phyloP scores from a whole-genome alignment of 2,888 invertebrate genomes.

The Ypsolopha sequella region DNA sequence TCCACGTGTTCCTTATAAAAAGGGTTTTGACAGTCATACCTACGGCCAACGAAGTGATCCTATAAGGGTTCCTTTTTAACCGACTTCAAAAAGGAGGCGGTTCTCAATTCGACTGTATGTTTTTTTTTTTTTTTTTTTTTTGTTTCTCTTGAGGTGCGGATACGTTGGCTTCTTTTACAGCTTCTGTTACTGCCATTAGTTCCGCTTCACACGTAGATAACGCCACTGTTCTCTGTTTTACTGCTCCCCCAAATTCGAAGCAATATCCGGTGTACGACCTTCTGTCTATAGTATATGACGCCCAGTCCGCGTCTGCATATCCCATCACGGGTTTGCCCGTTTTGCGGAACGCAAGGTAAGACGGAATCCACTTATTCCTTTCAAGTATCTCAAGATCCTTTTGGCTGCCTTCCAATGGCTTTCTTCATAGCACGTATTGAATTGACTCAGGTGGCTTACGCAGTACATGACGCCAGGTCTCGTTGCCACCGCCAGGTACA shows the following conservation, averaged over 20 bases:
- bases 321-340: background rate
- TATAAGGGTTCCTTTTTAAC: too few species aligned
- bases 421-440: conserved; percentile 3
- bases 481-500: conserved; percentile 9
- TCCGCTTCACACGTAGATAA: too few species aligned
- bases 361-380: background rate
- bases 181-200: too few species aligned
- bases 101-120: too few species aligned
- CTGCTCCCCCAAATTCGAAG: background rate
- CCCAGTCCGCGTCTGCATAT: conserved; percentile 1
- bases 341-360: background rate
- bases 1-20: too few species aligned
- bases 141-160: too few species aligned
- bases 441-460: conserved; percentile 7
- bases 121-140: too few species aligned
- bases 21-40: too few species aligned
- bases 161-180: too few species aligned
- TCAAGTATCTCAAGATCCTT: background rate
- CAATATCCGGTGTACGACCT: background rate
- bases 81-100: too few species aligned
- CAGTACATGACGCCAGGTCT: conserved; percentile 9
- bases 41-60: too few species aligned
- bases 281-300: background rate
- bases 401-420: background rate
- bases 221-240: too few species aligned